A percentile compares a stretch with the other conserved stretches of the same genome.
These are phyloP conservation scores for Hypolimnas misippus DNA, from an alignment of 2,888 invertebrate species.

Conservation along the genomic window DNA sequence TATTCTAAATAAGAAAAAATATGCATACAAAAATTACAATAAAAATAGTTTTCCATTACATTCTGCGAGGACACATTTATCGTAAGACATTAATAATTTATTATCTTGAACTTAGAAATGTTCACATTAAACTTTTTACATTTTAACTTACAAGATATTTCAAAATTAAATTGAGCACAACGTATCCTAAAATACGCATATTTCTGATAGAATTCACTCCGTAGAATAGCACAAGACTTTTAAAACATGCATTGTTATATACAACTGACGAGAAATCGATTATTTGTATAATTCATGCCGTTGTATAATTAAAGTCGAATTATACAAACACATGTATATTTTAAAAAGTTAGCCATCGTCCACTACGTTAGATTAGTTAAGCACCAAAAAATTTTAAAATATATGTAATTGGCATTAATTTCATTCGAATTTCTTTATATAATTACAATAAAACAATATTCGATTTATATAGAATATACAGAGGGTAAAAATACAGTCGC, in stretches of 20 bases:
- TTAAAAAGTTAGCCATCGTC: background rate
- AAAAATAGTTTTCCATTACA: no score
- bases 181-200: background rate
- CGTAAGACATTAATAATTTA: no score
- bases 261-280: background rate
- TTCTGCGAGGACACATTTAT: no score
- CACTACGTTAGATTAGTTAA: background rate
- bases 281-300: background rate
- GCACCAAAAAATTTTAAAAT: background rate
- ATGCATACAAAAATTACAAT: no score
- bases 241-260: no score
- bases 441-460: background rate
- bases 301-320: background rate
- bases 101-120: background rate
- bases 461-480: background rate
- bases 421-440: background rate
- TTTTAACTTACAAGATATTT: background rate
- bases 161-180: constrained; percentile 8
- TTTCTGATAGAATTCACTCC: background rate
- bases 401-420: background rate
- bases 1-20: no score
- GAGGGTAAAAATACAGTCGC: background rate
- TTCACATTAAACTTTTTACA: background rate
- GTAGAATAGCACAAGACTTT: constrained; percentile 6
- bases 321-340: constrained; percentile 4